A percentile compares a stretch with the other conserved stretches of the same genome.
Conservation (phyloP, 2,888 invertebrate genomes). For the Epistrophe eligans region DNA sequence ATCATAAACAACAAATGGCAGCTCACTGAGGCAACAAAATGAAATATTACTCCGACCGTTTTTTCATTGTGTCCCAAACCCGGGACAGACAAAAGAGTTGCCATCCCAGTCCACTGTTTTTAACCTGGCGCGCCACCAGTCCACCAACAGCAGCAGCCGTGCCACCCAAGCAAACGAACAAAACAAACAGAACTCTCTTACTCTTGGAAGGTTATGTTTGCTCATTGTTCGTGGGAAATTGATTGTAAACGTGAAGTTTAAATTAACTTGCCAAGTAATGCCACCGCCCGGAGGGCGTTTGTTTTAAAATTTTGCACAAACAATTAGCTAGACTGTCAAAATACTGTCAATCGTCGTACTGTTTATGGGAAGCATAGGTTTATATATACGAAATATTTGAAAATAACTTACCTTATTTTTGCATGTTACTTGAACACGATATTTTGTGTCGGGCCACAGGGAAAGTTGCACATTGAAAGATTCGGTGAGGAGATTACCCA, state of each 20-base stretch:
- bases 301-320: conserved; percentile 67
- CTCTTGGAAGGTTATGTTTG: background rate
- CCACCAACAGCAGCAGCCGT: background rate
- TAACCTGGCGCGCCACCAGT: background rate
- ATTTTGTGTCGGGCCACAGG: conserved; percentile 83
- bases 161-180: conserved; percentile 21
- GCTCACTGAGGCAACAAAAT: conserved; percentile 57
- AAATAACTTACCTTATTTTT: conserved; percentile 82
- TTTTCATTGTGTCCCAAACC: background rate
- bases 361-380: conserved; percentile 6
- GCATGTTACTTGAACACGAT: conserved; percentile 83
- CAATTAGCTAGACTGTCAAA: conserved; percentile 70
- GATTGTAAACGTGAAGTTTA: conserved; percentile 53
- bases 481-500: conserved; percentile 83
- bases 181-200: conserved; percentile 37
- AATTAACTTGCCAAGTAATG: conserved; percentile 22
- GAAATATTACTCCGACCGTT: conserved; percentile 63
- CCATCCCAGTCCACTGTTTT: conserved; percentile 27
- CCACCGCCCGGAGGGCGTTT: conserved; percentile 38
- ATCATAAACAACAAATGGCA: conserved; percentile 42
- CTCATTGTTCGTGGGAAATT: conserved; percentile 64
- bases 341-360: conserved; percentile 64
- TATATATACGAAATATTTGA: background rate
- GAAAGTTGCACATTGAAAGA: conserved; percentile 83
- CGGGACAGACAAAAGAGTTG: conserved; percentile 58